A percentile compares a stretch with the other conserved stretches of the same genome.
These are phyloP conservation scores for Urocolius indicus DNA, from an alignment of 2,113 vertebrate genomes.

Conservation along the genomic window DNA sequence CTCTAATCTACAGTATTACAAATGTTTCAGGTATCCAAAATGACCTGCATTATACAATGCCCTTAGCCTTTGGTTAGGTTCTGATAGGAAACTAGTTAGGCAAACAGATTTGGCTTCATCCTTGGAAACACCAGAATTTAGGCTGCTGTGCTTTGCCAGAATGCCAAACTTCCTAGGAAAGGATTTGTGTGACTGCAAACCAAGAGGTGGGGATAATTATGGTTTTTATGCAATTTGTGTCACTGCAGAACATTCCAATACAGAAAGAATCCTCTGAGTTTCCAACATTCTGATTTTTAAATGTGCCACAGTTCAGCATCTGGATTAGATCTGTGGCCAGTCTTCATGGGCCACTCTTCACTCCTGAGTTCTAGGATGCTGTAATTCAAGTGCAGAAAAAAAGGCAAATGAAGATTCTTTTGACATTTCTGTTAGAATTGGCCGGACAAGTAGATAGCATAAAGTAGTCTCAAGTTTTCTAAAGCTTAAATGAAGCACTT, in stretches of 20 bases:
- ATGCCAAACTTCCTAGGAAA: not conserved
- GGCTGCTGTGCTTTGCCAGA: not conserved
- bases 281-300: not conserved
- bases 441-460: not conserved
- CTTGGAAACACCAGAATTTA: not conserved
- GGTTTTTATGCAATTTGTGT: not conserved
- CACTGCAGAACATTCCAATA: not conserved
- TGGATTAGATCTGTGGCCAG: not conserved
- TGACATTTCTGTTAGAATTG: not conserved
- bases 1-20: not conserved
- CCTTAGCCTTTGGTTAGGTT: not conserved
- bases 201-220: not conserved
- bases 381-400: not conserved
- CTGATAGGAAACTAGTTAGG: not conserved
- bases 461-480: slow-evolving; percentile 17
- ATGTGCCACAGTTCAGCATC: not conserved
- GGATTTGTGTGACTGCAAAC: not conserved
- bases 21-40: not conserved
- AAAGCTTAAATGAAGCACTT: slow-evolving; percentile 3
- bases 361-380: not conserved
- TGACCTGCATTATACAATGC: not conserved
- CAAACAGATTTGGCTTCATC: not conserved
- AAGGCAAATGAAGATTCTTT: not conserved
- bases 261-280: not conserved
- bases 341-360: not conserved